Base-by-base conservation (phyloP, 2,113 vertebrate genomes). In the Stegostoma tigrinum region DNA sequence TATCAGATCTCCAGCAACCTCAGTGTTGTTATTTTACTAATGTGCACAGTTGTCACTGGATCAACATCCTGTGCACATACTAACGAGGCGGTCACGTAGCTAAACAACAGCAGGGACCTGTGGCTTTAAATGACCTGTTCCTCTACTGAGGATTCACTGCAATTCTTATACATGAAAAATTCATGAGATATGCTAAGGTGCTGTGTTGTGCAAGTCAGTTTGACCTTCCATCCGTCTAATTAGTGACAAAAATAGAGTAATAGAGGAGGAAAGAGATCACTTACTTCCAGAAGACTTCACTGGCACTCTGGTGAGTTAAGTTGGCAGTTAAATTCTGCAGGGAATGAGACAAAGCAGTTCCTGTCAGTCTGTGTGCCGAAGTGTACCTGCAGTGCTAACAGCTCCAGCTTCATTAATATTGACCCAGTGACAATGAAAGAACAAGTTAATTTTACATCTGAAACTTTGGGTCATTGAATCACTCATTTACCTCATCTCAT, bases 201-300 rank as follows among this genome's bases (percentile, higher is more conserved):
- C n/a, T 80, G n/a, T 14, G 14, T 78, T 14, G n/a, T 80, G 75
- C 75, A 17, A 17, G n/a, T 68, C 21, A 3, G 21, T 24, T 4
- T 70, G 68, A 34, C n/a, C 17, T 38, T 19, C 78, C 19, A 19
- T 42, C 15, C 0, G 1, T 83, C n/a, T 80, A 78, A 78, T 78
- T 38, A 38, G 78, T 38, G 75, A 0, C 34, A 80, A n/a, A 14
- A 45, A 45, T 19, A 83, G 0, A 0, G 21, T 83, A 64, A 34
- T 0, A n/a, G 27, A 27, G 1, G 0, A 75, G 3, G 0, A 83
- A 45, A 96, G 52, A 96, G 19, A 72, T 15, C 14, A 97, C 98
- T 98, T 97, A 98, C 98, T 98, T 98, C 98, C 98, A 98, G 96
- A 98, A 98, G 0, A 97, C 96, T 95, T 98, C 98, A 0, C 98